Evolutionary conservation across 2,797 vertebrate genomes (phyloP).

Genomic region (Lerista edwardsae): DNA sequence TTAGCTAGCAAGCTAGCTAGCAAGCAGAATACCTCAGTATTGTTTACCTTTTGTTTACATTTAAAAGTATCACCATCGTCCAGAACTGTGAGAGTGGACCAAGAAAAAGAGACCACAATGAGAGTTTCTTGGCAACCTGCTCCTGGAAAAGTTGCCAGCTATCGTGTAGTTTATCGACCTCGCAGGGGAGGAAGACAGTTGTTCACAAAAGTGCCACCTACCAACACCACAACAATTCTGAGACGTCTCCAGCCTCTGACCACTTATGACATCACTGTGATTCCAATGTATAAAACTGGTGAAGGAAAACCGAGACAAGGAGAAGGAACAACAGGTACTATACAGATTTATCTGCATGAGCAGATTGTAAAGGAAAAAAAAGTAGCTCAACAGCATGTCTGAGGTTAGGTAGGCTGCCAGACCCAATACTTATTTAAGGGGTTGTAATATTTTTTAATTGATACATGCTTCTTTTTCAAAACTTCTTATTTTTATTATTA

Average conservation of each 20-base stretch:
- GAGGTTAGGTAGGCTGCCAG: background rate
- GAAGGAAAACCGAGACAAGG: slow-evolving; percentile 96
- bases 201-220: slow-evolving; percentile 80
- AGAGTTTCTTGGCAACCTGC: slow-evolving; percentile 86
- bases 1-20: background rate
- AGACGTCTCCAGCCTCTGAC: slow-evolving; percentile 87
- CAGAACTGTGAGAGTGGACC: slow-evolving; percentile 82
- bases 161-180: slow-evolving; percentile 86
- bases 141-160: slow-evolving; percentile 86
- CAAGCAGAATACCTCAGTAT: too few relatives aligned
- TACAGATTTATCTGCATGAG: slow-evolving; percentile 64
- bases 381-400: background rate
- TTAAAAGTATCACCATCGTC: slow-evolving; percentile 81
- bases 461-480: background rate
- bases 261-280: slow-evolving; percentile 86
- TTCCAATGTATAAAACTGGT: slow-evolving; percentile 89
- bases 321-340: slow-evolving; percentile 97
- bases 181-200: slow-evolving; percentile 81
- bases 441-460: background rate
- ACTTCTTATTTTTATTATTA: background rate
- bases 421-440: background rate
- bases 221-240: slow-evolving; percentile 80
- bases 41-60: slow-evolving; percentile 39
- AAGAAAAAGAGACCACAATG: slow-evolving; percentile 90
- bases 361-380: background rate